These are phyloP conservation scores for Eugnorisma glareosa DNA, from an alignment of 2,888 invertebrate genomes.

Conservation along the genomic window DNA sequence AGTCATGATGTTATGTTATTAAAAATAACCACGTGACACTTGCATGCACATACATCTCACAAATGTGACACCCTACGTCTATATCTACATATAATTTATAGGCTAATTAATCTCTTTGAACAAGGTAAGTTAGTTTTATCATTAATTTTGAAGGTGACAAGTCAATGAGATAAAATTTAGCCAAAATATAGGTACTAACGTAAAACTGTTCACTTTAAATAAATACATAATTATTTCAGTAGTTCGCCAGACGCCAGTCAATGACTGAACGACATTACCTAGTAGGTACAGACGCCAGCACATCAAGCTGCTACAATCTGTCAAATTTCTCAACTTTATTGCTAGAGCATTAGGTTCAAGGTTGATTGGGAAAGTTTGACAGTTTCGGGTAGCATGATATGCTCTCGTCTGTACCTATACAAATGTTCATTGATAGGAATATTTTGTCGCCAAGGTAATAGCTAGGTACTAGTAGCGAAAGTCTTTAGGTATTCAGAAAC, in stretches of 20 bases:
- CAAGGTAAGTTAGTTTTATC: not conserved
- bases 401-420: too few species aligned
- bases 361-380: too few species aligned
- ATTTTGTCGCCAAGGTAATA: not conserved
- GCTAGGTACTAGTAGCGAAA: not conserved
- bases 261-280: constrained; percentile 23
- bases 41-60: not conserved
- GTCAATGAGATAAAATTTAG: constrained; percentile 15
- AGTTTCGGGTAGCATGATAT: too few species aligned
- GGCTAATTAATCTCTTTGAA: not conserved
- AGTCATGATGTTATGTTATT: not conserved
- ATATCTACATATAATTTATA: not conserved
- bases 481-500: not conserved
- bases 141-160: constrained; percentile 6
- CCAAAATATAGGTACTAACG: not conserved
- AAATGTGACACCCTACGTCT: not conserved
- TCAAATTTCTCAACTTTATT: too few species aligned
- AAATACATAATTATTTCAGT: constrained; percentile 21
- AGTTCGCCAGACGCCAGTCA: constrained; percentile 15
- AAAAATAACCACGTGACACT: not conserved
- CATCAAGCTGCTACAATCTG: too few species aligned
- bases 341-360: too few species aligned
- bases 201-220: constrained; percentile 26
- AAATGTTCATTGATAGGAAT: constrained; percentile 27
- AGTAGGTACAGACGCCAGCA: too few species aligned